Evolutionary conservation across 2,113 vertebrate species (phyloP).

Genomic region (Dolichallabes microphthalmus): DNA sequence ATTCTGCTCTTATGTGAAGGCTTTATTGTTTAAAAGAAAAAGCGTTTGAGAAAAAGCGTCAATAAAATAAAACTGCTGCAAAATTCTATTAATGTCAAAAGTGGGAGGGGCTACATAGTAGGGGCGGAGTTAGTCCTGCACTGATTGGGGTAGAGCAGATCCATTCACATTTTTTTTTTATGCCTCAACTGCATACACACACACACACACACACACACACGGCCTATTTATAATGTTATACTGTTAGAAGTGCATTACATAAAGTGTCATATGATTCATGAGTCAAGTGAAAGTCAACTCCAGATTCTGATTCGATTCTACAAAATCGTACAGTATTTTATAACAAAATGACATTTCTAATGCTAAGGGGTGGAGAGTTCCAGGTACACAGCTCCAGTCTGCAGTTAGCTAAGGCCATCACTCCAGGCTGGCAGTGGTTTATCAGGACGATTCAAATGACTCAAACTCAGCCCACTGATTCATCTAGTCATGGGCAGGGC

Average conservation of each 20-base stretch:
- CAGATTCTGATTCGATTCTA: neutral
- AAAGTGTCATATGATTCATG: neutral
- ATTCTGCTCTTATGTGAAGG: too few relatives aligned
- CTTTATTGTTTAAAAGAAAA: too few relatives aligned
- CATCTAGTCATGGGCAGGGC: neutral
- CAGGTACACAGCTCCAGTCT: neutral
- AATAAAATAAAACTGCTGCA: neutral
- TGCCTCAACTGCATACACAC: conserved; percentile 9
- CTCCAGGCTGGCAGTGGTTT: neutral
- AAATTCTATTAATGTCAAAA: neutral
- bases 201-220: neutral
- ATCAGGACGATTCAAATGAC: neutral
- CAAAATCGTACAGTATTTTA: neutral
- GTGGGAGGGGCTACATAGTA: neutral
- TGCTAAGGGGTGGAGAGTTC: neutral
- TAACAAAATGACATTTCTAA: neutral
- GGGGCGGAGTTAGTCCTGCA: neutral
- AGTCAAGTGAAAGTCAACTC: neutral
- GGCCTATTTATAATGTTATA: neutral
- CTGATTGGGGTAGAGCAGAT: conserved; percentile 5
- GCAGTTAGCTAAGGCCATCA: neutral
- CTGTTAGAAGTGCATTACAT: neutral
- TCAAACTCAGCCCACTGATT: neutral
- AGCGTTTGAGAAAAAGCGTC: neutral
- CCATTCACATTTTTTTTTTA: conserved; percentile 65